Evolutionary conservation across 2,888 invertebrate species (phyloP), one percentile per base, ranked within the genome.

Genomic region (Oscheius sp.): DNA sequence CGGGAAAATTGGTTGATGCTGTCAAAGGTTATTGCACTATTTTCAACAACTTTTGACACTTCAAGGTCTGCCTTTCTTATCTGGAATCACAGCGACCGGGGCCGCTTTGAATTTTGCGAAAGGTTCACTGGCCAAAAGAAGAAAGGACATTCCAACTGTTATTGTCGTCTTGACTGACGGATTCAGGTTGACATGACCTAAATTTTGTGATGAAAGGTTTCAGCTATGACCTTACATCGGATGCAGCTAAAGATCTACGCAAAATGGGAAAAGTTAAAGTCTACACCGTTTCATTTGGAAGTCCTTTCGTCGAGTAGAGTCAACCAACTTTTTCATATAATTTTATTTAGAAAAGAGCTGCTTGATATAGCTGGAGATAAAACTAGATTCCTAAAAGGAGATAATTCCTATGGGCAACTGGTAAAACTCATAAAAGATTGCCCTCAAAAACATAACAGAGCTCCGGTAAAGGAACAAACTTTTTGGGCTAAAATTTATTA

Each of bases 41-140:
- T 10, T 12, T 27, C 34, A 45, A 58, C 45, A 55, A 23, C 39
- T 37, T 12, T n/a, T 42, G 45, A 27, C n/a, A 17, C 37, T 33
- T 64, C 48, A 64, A 64, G 77, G 65, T n/a, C 53, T 78, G 6
- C 77, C 77, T 4, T 78, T 78, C 65, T 75, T 75, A 63, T 72
- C 75, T 61, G 82, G 82, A 37, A 78, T 80, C 37, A 82, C 82
- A n/a, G 79, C 81, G n/a, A 81, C 80, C 33, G 82, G 82, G 31
- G 68, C 77, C 31, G 81, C 80, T 12, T 65, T 82, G 58, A 68
- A 70, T 34, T 76, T 79, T 50, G 77, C 80, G n/a, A 73, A 70
- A 4, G 74, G 65, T 50, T 73, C 74, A 33, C 72, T 79, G 10
- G 73, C 72, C 15, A 75, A 77, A 29, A 48, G 78, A 37, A 37